Evolutionary conservation across 2,888 invertebrate genomes (phyloP), one percentile per base, ranked within the genome.

Genomic region (Micoletzkya japonica): DNA sequence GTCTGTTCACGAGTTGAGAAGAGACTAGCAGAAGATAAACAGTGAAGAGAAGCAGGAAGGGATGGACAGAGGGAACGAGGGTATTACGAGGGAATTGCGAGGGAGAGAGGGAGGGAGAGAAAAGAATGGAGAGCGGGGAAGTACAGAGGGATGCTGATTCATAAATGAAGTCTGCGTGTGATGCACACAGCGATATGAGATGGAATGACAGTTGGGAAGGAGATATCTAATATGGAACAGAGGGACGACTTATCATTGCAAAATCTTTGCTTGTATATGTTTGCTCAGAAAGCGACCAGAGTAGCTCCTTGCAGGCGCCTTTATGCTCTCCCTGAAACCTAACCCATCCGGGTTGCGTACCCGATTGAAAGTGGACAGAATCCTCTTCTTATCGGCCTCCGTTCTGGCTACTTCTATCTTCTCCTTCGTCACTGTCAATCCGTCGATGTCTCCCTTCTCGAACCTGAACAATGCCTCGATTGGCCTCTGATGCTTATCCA

Each of bases 291-390:
- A n/a, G n/a, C n/a, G n/a, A n/a, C n/a, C n/a, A n/a, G n/a, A n/a
- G n/a, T n/a, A n/a, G n/a, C n/a, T n/a, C n/a, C n/a, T n/a, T n/a
- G n/a, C n/a, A n/a, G n/a, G n/a, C n/a, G n/a, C n/a, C n/a, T n/a
- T n/a, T n/a, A n/a, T n/a, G n/a, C n/a, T n/a, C n/a, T n/a, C n/a
- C n/a, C n/a, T n/a, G n/a, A n/a, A n/a, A n/a, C n/a, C n/a, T n/a
- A n/a, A n/a, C n/a, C n/a, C n/a, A n/a, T n/a, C n/a, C n/a, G n/a
- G n/a, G n/a, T n/a, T n/a, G n/a, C 67, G 44, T 58, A 80, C 80
- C 73, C 76, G 75, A 54, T 72, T 74, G 70, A 83, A 83, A 3
- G 81, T 78, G 3, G 79, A 75, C 52, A 81, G 77, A 72, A 84
- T 78, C 67, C 79, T 77, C 26, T 75, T 76, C 59, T 78, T 73